phyloP scores from a whole-genome alignment of 1,140 invertebrate species.

The Cheumatopsyche charites region DNA sequence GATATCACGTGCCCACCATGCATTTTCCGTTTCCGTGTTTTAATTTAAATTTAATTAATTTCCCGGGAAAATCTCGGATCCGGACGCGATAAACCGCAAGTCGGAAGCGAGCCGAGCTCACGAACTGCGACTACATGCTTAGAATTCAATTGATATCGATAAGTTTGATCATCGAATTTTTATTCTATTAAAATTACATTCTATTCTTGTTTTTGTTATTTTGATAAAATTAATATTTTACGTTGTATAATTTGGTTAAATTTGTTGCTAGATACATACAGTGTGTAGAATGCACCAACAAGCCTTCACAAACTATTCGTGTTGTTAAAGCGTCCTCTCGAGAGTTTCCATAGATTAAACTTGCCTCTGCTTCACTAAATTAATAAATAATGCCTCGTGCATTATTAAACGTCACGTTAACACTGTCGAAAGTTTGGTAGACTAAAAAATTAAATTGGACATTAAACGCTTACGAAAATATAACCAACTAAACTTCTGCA shows the following conservation, averaged over 20 bases:
- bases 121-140: no score
- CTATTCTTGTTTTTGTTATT: no score
- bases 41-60: constrained; percentile 42
- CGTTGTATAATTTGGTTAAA: not conserved
- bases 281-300: constrained; percentile 5
- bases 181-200: no score
- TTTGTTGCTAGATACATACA: not conserved
- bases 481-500: no score
- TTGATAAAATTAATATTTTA: no score
- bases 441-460: no score
- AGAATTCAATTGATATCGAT: no score
- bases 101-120: no score
- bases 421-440: not conserved
- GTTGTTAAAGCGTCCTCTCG: constrained; percentile 2
- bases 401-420: not conserved
- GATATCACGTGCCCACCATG: not conserved
- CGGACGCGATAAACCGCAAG: no score
- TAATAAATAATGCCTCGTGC: constrained; percentile 11
- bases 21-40: constrained; percentile 30
- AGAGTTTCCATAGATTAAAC: not conserved
- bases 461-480: no score
- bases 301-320: not conserved
- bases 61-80: constrained; percentile 33
- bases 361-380: not conserved
- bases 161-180: no score